Conservation (phyloP, 2,113 vertebrate genomes). For the Rhizomys pruinosus region DNA sequence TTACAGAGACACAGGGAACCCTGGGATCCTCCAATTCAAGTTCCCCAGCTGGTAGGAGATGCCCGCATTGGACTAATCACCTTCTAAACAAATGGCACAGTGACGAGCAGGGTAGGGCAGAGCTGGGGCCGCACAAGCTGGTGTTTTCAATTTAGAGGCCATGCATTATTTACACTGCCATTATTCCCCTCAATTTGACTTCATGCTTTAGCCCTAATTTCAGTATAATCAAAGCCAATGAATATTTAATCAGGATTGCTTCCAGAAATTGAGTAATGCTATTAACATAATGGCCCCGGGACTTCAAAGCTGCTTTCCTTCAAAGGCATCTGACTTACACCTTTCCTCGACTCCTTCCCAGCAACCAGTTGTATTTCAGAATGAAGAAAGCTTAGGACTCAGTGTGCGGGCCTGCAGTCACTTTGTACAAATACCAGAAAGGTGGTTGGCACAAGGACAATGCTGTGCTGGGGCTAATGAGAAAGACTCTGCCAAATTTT, state of each 20-base stretch:
- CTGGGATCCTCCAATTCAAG: slow-evolving; percentile 83
- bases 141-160: slow-evolving; percentile 93
- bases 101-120: slow-evolving; percentile 83
- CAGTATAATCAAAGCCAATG: slow-evolving; percentile 95
- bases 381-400: neutral
- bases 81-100: slow-evolving; percentile 91
- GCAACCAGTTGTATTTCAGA: slow-evolving; percentile 62
- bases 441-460: neutral
- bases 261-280: slow-evolving; percentile 93
- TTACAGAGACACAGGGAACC: slow-evolving; percentile 84
- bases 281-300: slow-evolving; percentile 94
- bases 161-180: slow-evolving; percentile 95
- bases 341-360: slow-evolving; percentile 68
- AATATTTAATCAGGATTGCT: slow-evolving; percentile 95
- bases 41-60: slow-evolving; percentile 84
- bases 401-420: neutral
- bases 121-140: slow-evolving; percentile 86
- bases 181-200: slow-evolving; percentile 93
- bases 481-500: neutral
- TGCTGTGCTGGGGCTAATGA: neutral
- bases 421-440: neutral
- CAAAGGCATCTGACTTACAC: slow-evolving; percentile 85
- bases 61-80: slow-evolving; percentile 84
- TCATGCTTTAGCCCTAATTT: slow-evolving; percentile 94
- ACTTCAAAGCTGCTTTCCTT: slow-evolving; percentile 88